Base-by-base conservation (phyloP, 2,888 invertebrate species). In the Drosophila histrio region DNA sequence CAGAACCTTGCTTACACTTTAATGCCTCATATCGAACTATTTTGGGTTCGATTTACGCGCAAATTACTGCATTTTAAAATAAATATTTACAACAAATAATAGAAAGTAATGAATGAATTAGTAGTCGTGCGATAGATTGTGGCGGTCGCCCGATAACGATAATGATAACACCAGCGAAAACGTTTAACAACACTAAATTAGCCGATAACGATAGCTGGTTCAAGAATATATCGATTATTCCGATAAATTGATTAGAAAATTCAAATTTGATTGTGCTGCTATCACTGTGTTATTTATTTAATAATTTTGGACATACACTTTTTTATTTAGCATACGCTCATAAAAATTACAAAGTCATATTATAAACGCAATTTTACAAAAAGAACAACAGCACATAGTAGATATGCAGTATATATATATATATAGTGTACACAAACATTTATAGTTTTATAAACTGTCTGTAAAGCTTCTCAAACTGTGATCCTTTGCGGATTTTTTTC, bases 31-130 rank as follows among this genome's bases (percentile, higher is more conserved):
- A 59, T 53, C 39, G 5, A 26, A 47, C n/a, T 71, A 17, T 46
- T 79, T 79, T 62, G 28, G 24, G 19, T 34, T 32, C 15, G 17
- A 38, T 75, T 72, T 28, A 34, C 36, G 43, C 50, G 62, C 46
- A 44, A 47, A 56, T 57, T 49, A 57, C 5, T 59, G 17, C 67
- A 66, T 79, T 77, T 38, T 19, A 41, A 59, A 19, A 64, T 76
- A 76, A 79, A 85, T 79, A 85, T 80, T 82, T 85, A 80, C 80
- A 80, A 85, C 71, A 79, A 80, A 81, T 84, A 84, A 81, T 84
- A 80, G 80, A 80, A 84, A 80, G 85, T 80, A 81, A 81, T 77
- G 73, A 77, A 72, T 77, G 72, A 72, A 60, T 71, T 60, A 59
- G 52, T 57, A 26, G 26, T 22, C 34, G 50, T 43, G 34, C 60